Evolutionary conservation across 1,140 invertebrate species (phyloP), one percentile per base, ranked within the genome.

Genomic region (Hydropsyche tenuis): DNA sequence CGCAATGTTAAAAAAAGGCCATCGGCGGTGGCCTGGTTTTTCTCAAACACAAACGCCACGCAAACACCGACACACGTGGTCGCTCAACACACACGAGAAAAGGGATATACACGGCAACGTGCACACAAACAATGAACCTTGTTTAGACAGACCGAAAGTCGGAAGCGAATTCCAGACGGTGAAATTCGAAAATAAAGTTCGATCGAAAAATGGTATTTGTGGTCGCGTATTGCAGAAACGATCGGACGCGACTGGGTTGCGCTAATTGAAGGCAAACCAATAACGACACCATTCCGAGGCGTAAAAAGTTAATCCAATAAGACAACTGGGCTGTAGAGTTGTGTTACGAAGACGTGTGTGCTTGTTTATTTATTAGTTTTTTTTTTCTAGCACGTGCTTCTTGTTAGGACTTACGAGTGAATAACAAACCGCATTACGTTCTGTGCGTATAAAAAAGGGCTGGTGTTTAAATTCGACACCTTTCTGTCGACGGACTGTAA

Each of bases 221-320:
- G n/a, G n/a, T n/a, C n/a, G n/a, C n/a, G n/a, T n/a, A n/a, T n/a
- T n/a, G n/a, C n/a, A n/a, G n/a, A n/a, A n/a, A n/a, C n/a, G n/a
- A n/a, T n/a, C n/a, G n/a, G n/a, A n/a, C n/a, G n/a, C n/a, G n/a
- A n/a, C n/a, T n/a, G n/a, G n/a, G n/a, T n/a, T n/a, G n/a, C n/a
- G n/a, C n/a, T 46, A 46, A 46, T 46, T 46, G 45, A 46, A 46
- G 45, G 2, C 45, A 16, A 46, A 46, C 45, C 12, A 4, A 20
- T 20, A 20, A 16, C 20, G 48, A 53, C 48, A 53, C 48, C 48
- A 53, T 53, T 53, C 48, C 48, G 16, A 7, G 16, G 48, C 48
- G 16, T 53, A 53, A 53, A 53, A 53, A 53, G 20, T 20, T 53
- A 53, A 53, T 53, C 48, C 48, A 53, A 53, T 53, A 53, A 53